Evolutionary conservation across 23 tunicate species (phyloP).

Genomic region (Phallusia fumigata): DNA sequence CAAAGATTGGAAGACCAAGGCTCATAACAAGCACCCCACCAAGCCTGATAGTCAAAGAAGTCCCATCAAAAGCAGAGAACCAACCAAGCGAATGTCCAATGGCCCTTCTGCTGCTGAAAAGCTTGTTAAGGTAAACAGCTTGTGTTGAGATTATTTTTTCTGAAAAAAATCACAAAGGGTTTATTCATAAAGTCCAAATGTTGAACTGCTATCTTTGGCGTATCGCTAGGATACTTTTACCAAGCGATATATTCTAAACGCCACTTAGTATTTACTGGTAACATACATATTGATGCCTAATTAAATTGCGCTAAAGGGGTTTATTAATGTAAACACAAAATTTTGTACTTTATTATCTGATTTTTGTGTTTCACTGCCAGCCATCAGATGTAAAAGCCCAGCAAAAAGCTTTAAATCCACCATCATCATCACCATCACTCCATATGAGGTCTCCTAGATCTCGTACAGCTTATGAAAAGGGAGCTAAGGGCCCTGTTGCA

Average conservation of each 20-base stretch:
- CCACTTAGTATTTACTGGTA: too few relatives aligned
- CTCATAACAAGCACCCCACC: not conserved
- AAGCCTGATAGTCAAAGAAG: not conserved
- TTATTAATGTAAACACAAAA: too few relatives aligned
- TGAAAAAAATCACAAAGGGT: too few relatives aligned
- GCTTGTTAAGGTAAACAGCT: slow-evolving; percentile 28
- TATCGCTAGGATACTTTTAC: too few relatives aligned
- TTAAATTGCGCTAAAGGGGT: too few relatives aligned
- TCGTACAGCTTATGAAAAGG: slow-evolving; percentile 33
- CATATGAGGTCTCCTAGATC: slow-evolving; percentile 53
- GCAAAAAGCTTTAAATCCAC: slow-evolving; percentile 21
- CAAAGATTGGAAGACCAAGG: slow-evolving; percentile 14
- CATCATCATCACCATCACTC: slow-evolving; percentile 26
- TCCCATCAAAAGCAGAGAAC: not conserved
- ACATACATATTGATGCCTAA: too few relatives aligned
- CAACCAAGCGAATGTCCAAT: not conserved
- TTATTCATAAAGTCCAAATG: too few relatives aligned
- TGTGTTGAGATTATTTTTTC: too few relatives aligned
- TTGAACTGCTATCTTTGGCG: too few relatives aligned
- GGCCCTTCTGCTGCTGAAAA: not conserved
- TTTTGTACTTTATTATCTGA: too few relatives aligned
- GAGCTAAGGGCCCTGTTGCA: slow-evolving; percentile 26
- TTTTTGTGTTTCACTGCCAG: not conserved
- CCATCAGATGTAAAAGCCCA: slow-evolving; percentile 59
- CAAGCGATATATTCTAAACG: too few relatives aligned